Percentiles rank a stretch among this genome's conserved stretches.
phyloP scores from a whole-genome alignment of 2,797 vertebrate species.

The Florisuga fusca region DNA sequence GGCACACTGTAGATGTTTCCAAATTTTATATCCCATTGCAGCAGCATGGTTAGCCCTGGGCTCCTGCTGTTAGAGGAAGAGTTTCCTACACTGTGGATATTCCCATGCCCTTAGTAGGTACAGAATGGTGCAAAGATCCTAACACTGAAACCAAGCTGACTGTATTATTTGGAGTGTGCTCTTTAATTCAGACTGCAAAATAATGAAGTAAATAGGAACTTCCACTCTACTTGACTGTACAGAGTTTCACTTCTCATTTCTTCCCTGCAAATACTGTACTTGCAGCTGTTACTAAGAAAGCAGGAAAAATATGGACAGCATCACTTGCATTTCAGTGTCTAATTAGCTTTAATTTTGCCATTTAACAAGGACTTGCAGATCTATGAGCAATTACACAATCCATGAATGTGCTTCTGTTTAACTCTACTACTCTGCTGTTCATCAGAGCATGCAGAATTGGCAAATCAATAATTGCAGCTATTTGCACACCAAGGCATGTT shows the following conservation, averaged over 20 bases:
- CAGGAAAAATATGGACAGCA: not conserved
- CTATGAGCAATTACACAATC: slow-evolving; percentile 36
- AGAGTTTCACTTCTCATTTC: not conserved
- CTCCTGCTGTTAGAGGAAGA: not conserved
- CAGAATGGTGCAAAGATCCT: not conserved
- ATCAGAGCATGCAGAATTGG: slow-evolving; percentile 45
- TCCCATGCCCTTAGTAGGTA: not conserved
- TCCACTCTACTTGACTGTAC: not conserved
- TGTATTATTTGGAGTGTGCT: not conserved
- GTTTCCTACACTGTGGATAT: not conserved
- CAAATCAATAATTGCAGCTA: slow-evolving; percentile 60
- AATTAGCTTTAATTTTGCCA: slow-evolving; percentile 48
- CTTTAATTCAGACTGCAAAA: not conserved
- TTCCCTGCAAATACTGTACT: not conserved
- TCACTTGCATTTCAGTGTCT: slow-evolving; percentile 53
- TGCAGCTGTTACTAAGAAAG: slow-evolving; percentile 24
- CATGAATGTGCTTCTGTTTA: slow-evolving; percentile 60
- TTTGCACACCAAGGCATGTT: slow-evolving; percentile 35
- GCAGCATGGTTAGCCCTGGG: not conserved
- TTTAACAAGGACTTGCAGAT: slow-evolving; percentile 42
- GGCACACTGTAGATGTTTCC: not conserved
- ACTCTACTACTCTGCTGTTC: slow-evolving; percentile 41
- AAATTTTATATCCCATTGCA: not conserved
- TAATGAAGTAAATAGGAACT: not conserved
- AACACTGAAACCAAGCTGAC: not conserved